phyloP scores from a whole-genome alignment of 2,113 vertebrate genomes.

The Syrmaticus mikado region DNA sequence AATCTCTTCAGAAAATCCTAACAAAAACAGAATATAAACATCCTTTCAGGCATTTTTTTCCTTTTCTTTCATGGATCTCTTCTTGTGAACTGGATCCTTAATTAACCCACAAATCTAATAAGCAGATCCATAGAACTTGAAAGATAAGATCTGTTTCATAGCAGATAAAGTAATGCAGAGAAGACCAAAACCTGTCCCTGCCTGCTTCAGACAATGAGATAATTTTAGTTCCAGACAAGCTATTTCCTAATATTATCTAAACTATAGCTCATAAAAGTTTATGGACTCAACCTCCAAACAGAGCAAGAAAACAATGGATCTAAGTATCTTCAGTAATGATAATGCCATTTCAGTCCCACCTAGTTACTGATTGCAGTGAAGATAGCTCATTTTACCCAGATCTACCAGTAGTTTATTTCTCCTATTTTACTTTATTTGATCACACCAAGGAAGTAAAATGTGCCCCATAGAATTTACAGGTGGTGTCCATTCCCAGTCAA shows the following conservation, averaged over 20 bases:
- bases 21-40: neutral
- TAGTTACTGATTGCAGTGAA: neutral
- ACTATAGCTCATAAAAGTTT: constrained; percentile 66
- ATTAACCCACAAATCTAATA: neutral
- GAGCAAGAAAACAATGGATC: constrained; percentile 23
- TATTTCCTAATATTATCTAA: constrained; percentile 68
- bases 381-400: neutral
- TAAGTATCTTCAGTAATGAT: neutral
- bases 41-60: neutral
- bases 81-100: neutral
- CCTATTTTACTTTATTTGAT: neutral
- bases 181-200: constrained; percentile 46
- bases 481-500: neutral
- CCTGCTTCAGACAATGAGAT: constrained; percentile 60
- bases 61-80: neutral
- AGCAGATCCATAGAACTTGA: neutral
- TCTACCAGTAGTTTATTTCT: neutral
- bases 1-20: neutral
- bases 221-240: constrained; percentile 62
- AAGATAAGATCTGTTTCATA: constrained; percentile 52
- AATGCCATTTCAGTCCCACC: neutral
- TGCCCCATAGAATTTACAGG: neutral
- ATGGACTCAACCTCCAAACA: constrained; percentile 21
- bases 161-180: constrained; percentile 24
- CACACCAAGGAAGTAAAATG: neutral